Conservation (phyloP, 1,140 invertebrate species). For the Solenopsis fugax region DNA sequence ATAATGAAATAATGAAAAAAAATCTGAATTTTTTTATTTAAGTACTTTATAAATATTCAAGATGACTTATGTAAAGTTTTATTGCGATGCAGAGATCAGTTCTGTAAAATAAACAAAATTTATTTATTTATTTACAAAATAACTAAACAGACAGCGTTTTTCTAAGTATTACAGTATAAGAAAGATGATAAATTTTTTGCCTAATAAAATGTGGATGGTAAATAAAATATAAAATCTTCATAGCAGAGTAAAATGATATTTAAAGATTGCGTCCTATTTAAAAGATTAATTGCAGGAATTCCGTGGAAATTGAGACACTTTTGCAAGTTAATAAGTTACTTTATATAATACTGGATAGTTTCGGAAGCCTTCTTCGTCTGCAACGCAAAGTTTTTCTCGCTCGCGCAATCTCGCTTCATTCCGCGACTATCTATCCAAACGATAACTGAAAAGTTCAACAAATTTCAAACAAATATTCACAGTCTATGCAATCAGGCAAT, state of each 20-base stretch:
- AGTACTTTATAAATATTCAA: too few relatives aligned
- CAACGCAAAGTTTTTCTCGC: constrained; percentile 1
- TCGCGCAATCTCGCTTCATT: neutral
- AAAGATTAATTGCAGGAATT: constrained; percentile 3
- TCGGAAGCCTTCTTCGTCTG: neutral
- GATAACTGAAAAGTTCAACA: neutral
- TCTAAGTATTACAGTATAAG: neutral
- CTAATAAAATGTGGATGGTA: neutral
- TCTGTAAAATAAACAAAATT: too few relatives aligned
- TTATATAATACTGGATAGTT: constrained; percentile 6
- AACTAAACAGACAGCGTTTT: too few relatives aligned
- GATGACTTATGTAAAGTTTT: too few relatives aligned
- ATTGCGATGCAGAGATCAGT: too few relatives aligned
- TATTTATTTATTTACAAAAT: too few relatives aligned
- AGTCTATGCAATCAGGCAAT: constrained; percentile 12
- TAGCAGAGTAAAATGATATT: neutral
- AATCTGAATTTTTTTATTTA: too few relatives aligned
- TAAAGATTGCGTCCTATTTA: neutral
- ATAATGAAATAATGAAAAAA: too few relatives aligned
- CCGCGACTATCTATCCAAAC: neutral
- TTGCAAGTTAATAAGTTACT: constrained; percentile 26
- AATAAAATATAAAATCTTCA: neutral
- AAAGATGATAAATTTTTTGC: neutral
- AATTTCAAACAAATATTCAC: constrained; percentile 15
- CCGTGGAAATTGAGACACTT: neutral